Conservation (phyloP, 2,797 vertebrate species). For the Crossoptilon crossoptilon region DNA sequence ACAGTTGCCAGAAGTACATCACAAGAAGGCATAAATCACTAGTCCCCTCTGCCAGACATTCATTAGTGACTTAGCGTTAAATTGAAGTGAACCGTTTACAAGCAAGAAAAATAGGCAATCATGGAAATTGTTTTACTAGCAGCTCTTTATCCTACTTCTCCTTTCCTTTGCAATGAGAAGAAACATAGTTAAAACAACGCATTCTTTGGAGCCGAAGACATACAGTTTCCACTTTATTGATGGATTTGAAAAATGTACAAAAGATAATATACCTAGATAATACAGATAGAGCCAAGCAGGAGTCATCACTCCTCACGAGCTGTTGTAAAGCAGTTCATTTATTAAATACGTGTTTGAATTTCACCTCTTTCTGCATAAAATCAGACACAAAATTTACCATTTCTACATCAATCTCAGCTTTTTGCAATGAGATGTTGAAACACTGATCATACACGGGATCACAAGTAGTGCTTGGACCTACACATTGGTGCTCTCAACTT, state of each 20-base stretch:
- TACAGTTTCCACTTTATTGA: background rate
- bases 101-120: slow-evolving; percentile 22
- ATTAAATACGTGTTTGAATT: background rate
- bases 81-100: slow-evolving; percentile 41
- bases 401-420: background rate
- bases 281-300: background rate
- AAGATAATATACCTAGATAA: slow-evolving; percentile 13
- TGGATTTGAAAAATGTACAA: slow-evolving; percentile 8
- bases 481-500: background rate
- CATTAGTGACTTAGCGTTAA: slow-evolving; percentile 18
- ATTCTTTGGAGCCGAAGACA: background rate
- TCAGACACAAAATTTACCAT: slow-evolving; percentile 1
- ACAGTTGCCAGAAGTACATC: background rate
- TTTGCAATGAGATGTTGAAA: background rate
- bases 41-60: background rate
- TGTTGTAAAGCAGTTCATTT: background rate
- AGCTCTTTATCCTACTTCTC: slow-evolving; percentile 39
- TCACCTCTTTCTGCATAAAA: background rate
- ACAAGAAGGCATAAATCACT: slow-evolving; percentile 17
- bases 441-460: background rate
- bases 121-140: slow-evolving; percentile 52
- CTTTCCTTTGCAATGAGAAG: background rate
- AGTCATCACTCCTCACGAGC: background rate
- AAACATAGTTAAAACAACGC: background rate
- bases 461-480: background rate